Conservation (phyloP, 2,797 vertebrate species). For the Chromis chromis region DNA sequence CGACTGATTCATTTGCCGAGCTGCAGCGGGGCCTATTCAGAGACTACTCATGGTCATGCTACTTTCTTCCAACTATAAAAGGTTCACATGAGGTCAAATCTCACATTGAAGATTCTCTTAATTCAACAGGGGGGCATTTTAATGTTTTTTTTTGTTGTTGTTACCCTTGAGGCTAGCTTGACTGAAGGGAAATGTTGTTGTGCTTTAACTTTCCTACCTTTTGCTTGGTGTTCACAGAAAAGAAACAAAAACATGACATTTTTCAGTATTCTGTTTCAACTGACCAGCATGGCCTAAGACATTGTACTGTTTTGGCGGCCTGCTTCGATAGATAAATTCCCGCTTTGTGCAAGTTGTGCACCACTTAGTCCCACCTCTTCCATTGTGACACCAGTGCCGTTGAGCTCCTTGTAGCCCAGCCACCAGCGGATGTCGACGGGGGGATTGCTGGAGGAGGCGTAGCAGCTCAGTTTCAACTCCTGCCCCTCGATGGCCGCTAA, state of each 20-base stretch:
- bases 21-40: slow-evolving; percentile 57
- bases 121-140: slow-evolving; percentile 43
- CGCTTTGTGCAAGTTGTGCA: slow-evolving; percentile 15
- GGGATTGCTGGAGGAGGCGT: slow-evolving; percentile 88
- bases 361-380: slow-evolving; percentile 81
- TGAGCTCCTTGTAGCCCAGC: slow-evolving; percentile 89
- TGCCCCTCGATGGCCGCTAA: slow-evolving; percentile 82
- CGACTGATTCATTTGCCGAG: slow-evolving; percentile 65
- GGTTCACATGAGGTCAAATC: slow-evolving; percentile 62
- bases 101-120: slow-evolving; percentile 50
- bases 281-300: background rate
- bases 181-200: slow-evolving; percentile 43
- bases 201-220: slow-evolving; percentile 24
- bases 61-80: slow-evolving; percentile 54
- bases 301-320: background rate
- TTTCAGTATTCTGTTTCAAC: slow-evolving; percentile 20
- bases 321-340: slow-evolving; percentile 6
- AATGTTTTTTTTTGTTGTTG: slow-evolving; percentile 44
- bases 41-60: slow-evolving; percentile 61
- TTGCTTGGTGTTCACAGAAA: slow-evolving; percentile 27
- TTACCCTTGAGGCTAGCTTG: slow-evolving; percentile 38
- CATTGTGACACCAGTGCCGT: slow-evolving; percentile 67
- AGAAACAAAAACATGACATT: slow-evolving; percentile 1
- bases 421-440: slow-evolving; percentile 90
- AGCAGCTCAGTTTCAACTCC: slow-evolving; percentile 83